phyloP scores from a whole-genome alignment of 2,113 vertebrate genomes.

The Jaculus jaculus region DNA sequence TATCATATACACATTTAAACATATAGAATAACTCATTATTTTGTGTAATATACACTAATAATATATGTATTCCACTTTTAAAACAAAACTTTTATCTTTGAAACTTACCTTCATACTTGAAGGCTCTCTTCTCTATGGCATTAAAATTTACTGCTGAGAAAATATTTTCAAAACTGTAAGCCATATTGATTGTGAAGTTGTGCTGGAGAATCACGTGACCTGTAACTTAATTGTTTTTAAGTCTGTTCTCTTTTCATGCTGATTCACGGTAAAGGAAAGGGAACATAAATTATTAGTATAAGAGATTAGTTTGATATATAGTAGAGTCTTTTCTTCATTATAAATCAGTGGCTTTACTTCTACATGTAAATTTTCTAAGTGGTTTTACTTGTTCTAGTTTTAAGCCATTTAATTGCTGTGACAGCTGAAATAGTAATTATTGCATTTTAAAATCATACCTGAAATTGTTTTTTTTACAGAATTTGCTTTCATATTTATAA shows the following conservation, averaged over 20 bases:
- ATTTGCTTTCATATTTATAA: conserved; percentile 35
- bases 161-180: conserved; percentile 45
- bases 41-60: neutral
- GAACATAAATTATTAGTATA: conserved; percentile 33
- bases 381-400: conserved; percentile 34
- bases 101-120: neutral
- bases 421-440: conserved; percentile 42
- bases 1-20: neutral
- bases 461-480: conserved; percentile 19
- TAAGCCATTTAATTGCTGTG: neutral
- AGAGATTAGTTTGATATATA: neutral
- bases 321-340: neutral
- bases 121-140: neutral
- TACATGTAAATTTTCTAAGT: neutral
- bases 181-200: neutral
- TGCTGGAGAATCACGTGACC: neutral
- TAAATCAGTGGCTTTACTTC: neutral
- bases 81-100: conserved; percentile 39
- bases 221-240: neutral
- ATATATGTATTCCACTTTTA: neutral
- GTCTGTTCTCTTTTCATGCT: neutral
- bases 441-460: conserved; percentile 8
- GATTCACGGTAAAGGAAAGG: neutral
- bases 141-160: conserved; percentile 15
- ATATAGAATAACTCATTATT: neutral